A percentile compares a stretch with the other conserved stretches of the same genome.
These are phyloP conservation scores for Ptilonorhynchus violaceus DNA, from an alignment of 2,113 vertebrate species.

Conservation along the genomic window DNA sequence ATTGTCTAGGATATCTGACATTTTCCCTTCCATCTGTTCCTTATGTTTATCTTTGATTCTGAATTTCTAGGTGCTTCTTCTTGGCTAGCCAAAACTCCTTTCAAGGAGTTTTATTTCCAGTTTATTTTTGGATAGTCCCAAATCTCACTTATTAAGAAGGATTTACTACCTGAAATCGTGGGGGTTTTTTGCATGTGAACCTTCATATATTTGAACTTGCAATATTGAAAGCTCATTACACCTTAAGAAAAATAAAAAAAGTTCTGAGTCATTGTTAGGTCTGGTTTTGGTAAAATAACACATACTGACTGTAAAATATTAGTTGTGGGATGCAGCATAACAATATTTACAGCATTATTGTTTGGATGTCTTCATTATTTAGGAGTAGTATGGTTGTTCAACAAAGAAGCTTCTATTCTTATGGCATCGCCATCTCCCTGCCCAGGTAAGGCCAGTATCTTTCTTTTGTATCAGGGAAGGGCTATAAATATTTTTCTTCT, in stretches of 20 bases:
- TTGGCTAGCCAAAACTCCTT: background rate
- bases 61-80: background rate
- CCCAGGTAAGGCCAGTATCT: background rate
- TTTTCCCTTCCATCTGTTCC: constrained; percentile 13
- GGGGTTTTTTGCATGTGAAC: background rate
- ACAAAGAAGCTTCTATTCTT: background rate
- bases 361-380: background rate
- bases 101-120: background rate
- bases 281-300: background rate
- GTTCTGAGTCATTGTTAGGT: background rate
- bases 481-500: background rate
- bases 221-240: background rate
- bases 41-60: background rate
- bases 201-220: background rate
- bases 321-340: background rate
- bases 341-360: background rate
- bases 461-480: background rate
- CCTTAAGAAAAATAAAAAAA: background rate
- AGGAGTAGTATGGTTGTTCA: background rate
- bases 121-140: background rate
- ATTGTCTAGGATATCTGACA: background rate
- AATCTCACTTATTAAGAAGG: background rate
- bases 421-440: background rate
- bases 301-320: background rate
- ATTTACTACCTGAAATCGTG: background rate